phyloP scores from a whole-genome alignment of 2,113 vertebrate species.

The Irena cyanogastra region DNA sequence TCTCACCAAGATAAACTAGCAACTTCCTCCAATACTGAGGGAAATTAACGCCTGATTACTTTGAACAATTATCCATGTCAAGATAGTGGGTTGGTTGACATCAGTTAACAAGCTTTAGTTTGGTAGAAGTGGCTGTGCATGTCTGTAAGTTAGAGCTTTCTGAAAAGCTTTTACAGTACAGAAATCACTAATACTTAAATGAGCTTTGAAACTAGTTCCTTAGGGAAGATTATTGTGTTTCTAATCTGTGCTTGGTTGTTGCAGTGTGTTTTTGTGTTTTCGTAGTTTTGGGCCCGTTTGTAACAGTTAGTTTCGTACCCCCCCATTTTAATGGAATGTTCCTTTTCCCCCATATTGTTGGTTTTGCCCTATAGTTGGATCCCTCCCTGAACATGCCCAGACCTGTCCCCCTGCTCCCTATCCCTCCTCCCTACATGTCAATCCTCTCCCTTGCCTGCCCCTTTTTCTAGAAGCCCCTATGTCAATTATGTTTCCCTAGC shows the following conservation, averaged over 20 bases:
- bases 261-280: too few species aligned
- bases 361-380: too few species aligned
- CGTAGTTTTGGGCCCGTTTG: too few species aligned
- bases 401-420: too few species aligned
- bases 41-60: background rate
- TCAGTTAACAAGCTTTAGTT: background rate
- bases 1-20: background rate
- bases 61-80: background rate
- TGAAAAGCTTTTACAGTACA: background rate
- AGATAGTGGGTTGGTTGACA: background rate
- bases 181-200: background rate
- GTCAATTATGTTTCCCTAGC: too few species aligned
- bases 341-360: too few species aligned
- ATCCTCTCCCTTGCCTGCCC: too few species aligned
- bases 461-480: too few species aligned
- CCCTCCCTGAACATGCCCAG: too few species aligned
- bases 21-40: accelerated
- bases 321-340: too few species aligned
- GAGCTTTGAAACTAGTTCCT: background rate
- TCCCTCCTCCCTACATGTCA: too few species aligned
- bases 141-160: background rate
- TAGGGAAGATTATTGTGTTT: background rate
- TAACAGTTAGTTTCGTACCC: too few species aligned
- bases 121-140: background rate
- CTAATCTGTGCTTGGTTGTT: background rate